Evolutionary conservation across 2,888 invertebrate species (phyloP), one percentile per base, ranked within the genome.

Genomic region (Ectemnius lituratus): DNA sequence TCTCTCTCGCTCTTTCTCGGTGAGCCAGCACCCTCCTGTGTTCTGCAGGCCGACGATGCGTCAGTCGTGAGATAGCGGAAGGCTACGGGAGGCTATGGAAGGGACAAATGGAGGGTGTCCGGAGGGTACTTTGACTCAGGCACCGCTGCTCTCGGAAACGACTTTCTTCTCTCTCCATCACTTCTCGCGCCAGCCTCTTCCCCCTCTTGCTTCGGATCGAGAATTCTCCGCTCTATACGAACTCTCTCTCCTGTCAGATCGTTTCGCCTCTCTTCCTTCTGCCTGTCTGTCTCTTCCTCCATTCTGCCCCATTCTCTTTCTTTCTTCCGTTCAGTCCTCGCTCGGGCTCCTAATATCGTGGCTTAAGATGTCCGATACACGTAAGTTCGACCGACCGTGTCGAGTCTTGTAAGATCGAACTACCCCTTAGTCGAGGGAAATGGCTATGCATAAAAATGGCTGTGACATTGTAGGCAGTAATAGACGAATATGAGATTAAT

Each of bases 101-200:
- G 78, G 82, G 82, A 82, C 82, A 82, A 82, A 82, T 80, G 80
- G 79, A 80, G 82, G 82, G 82, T 82, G 82, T 82, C 75, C 80
- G 76, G 75, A 82, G 78, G 80, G 76, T 80, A 76, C 82, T 80
- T 65, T 70, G 80, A 82, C 76, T 81, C 78, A 72, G 73, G 80
- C 60, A 80, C 75, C 78, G 70, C 74, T 81, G 75, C 76, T 77
- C 78, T 78, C 76, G 80, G 81, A 80, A 80, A 76, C 76, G 63
- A 73, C 62, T 70, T 58, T 61, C 57, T 18, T 56, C 52, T 46
- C 58, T 47, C 66, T 59, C 47, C 58, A n/a, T 66, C 66, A 63
- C 71, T 68, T 59, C 64, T 18, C 16, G 60, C 23, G 14, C 5
- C 68, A 57, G 62, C 68, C 75, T 65, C 75, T 65, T 61, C 67